Evolutionary conservation across 2,797 vertebrate genomes (phyloP).

Genomic region (Acanthornis magna): DNA sequence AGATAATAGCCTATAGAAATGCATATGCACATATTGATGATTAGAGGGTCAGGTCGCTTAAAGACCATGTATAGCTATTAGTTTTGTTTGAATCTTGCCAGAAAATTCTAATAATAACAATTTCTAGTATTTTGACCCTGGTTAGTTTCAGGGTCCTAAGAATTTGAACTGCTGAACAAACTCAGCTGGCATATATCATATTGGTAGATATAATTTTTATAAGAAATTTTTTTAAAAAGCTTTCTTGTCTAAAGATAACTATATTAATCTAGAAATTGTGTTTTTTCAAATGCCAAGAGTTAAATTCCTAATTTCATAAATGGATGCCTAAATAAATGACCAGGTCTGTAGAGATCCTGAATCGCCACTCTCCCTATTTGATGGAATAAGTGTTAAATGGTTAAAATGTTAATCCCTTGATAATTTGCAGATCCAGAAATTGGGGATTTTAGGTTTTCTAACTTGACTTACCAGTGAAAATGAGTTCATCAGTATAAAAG

Average conservation of each 20-base stretch:
- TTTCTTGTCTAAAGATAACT: neutral
- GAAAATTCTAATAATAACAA: neutral
- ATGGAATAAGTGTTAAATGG: neutral
- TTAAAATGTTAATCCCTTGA: neutral
- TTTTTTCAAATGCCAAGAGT: neutral
- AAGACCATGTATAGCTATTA: neutral
- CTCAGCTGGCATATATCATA: neutral
- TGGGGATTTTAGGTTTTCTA: neutral
- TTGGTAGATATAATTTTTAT: fast-evolving
- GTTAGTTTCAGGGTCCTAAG: neutral
- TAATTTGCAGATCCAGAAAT: neutral
- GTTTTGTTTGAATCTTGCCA: neutral
- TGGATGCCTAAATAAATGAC: neutral
- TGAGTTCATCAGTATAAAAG: neutral
- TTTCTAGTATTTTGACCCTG: neutral
- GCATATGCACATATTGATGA: neutral
- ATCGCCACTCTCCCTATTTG: neutral
- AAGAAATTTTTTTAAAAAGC: neutral
- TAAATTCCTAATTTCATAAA: neutral
- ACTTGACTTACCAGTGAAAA: neutral
- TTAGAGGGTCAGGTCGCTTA: neutral
- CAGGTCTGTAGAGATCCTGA: neutral
- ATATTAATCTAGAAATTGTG: neutral
- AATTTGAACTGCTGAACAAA: neutral
- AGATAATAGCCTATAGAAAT: neutral